Base-by-base conservation (phyloP, 2,113 vertebrate species). In the Platichthys stellatus region DNA sequence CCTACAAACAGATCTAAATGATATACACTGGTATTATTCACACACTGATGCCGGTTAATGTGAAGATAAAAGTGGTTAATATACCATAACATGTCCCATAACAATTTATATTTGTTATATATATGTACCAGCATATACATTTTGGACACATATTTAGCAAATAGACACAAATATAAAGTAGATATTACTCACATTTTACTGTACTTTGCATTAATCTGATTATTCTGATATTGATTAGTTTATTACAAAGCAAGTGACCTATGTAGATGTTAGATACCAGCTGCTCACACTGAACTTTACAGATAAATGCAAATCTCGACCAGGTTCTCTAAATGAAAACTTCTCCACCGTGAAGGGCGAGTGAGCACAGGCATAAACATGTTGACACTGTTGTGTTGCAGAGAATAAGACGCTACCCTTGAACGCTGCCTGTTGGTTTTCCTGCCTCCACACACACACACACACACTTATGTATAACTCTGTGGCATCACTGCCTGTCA, bases 401-500 rank as follows among this genome's bases (percentile, higher is more conserved):
- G 10, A 75, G 69, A 75, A 59, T 56, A 68, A 62, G 51, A 18
- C 51, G 2, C 20, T 51, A 31, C 26, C 20, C 40, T 67, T 56
- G 11, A 26, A 14, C 67, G 56, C 72, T 72, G 54, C 54, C 6
- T 86, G 77, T 86, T 85, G 81, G 72, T 74, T 77, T 80, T 69
- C 69, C 69, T 83, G 47, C 72, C 49, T 75, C 20, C 20, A 54
- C 20, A 21, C 67, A 74, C 70, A 59, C 74, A 76, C 78, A 54
- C 28, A 59, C 74, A 76, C 78, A 23, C 23, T 51, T 5, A 8
- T 31, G 31, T 61, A 68, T 73, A 83, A 83, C 83, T 86, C 72
- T 84, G 65, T 63, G 31, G 74, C 74, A 87, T 88, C 82, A 26
- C 72, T 77, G 78, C 76, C 83, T 87, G 79, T 88, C 88, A 86